Percentiles rank a stretch among this genome's conserved stretches.
These are phyloP conservation scores for Adrianichthys oophorus DNA, from an alignment of 2,797 vertebrate species.

Conservation along the genomic window DNA sequence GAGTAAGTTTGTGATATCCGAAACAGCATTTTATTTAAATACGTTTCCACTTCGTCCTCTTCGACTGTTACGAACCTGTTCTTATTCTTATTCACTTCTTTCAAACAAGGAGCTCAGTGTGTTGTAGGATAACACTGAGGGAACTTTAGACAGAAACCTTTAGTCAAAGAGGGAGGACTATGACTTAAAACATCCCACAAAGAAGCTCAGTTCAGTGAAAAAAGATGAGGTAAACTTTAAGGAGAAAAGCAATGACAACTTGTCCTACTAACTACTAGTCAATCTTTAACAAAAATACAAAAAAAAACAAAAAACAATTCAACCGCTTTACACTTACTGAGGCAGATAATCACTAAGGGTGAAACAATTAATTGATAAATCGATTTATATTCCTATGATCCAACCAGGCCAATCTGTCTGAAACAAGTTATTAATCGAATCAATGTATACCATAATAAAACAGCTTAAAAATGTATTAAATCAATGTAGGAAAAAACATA, in stretches of 20 bases:
- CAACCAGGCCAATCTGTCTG: too few species aligned
- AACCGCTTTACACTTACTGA: too few species aligned
- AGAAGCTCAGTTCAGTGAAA: constrained; percentile 25
- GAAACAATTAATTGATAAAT: too few species aligned
- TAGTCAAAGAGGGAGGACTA: constrained; percentile 47
- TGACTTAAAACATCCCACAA: constrained; percentile 51
- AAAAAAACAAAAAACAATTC: too few species aligned
- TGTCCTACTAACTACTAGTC: too few species aligned
- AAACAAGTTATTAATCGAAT: too few species aligned
- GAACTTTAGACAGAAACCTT: constrained; percentile 40
- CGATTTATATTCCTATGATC: too few species aligned
- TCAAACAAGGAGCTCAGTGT: constrained; percentile 51
- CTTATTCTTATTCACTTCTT: constrained; percentile 49
- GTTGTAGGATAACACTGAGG: constrained; percentile 46
- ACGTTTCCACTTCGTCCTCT: constrained; percentile 4
- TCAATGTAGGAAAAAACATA: too few species aligned
- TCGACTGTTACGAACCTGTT: constrained; percentile 39
- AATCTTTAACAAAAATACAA: too few species aligned
- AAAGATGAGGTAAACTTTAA: constrained; percentile 5
- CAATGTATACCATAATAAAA: too few species aligned
- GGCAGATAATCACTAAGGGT: too few species aligned
- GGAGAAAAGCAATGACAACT: constrained; percentile 2
- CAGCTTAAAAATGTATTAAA: too few species aligned
- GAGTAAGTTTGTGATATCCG: not conserved
- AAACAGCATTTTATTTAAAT: not conserved